Percentiles rank a stretch among this genome's conserved stretches.
Evolutionary conservation across 2,797 vertebrate genomes (phyloP).

Genomic region (Champsocephalus gunnari): DNA sequence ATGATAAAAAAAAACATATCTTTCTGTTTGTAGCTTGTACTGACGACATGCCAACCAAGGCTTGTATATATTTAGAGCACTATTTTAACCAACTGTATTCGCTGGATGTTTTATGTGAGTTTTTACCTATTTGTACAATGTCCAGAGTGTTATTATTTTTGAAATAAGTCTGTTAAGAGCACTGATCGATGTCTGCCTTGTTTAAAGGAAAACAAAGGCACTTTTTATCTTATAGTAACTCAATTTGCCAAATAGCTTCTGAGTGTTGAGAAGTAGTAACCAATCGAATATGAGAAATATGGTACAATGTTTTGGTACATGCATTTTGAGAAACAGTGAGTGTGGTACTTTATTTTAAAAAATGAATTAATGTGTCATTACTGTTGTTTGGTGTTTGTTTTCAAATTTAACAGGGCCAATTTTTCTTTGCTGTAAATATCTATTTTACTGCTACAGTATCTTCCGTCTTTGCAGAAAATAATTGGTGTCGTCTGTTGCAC

Average conservation of each 20-base stretch:
- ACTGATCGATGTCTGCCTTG: constrained; percentile 66
- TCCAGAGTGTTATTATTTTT: constrained; percentile 62
- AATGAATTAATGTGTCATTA: constrained; percentile 51
- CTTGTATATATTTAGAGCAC: constrained; percentile 75
- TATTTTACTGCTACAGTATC: constrained; percentile 41
- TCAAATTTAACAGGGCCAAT: constrained; percentile 48
- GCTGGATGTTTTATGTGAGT: constrained; percentile 68
- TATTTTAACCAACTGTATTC: constrained; percentile 74
- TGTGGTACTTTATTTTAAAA: constrained; percentile 69
- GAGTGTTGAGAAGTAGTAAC: constrained; percentile 40
- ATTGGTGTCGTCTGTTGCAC: constrained; percentile 48
- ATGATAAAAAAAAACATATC: constrained; percentile 35
- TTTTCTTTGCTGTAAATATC: constrained; percentile 67
- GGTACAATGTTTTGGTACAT: constrained; percentile 85
- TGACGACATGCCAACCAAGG: constrained; percentile 74
- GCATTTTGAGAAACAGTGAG: constrained; percentile 57
- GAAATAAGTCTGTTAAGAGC: constrained; percentile 52
- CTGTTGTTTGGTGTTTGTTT: constrained; percentile 62
- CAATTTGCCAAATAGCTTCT: constrained; percentile 40
- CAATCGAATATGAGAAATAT: constrained; percentile 54
- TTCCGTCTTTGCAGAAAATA: constrained; percentile 29
- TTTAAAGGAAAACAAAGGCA: constrained; percentile 41
- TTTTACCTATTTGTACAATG: constrained; percentile 71
- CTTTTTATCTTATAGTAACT: constrained; percentile 44
- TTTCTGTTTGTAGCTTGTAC: constrained; percentile 66